Evolutionary conservation across 2,797 vertebrate species (phyloP).

Genomic region (Zalophus californianus): DNA sequence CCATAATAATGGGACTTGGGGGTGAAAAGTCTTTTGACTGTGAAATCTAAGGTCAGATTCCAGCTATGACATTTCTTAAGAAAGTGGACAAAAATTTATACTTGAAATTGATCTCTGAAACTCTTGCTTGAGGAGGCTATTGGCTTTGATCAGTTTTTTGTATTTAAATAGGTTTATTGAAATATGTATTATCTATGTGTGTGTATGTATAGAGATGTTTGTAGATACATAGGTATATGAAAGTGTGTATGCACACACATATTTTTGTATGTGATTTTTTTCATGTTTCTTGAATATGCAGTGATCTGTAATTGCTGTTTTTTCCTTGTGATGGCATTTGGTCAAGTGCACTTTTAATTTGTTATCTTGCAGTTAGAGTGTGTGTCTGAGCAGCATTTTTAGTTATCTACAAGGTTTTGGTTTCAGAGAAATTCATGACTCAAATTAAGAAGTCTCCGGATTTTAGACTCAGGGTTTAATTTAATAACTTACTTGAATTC

Average conservation of each 20-base stretch:
- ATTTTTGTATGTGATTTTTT: conserved; percentile 7
- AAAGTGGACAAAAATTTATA: not conserved
- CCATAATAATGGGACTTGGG: not conserved
- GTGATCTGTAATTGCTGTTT: not conserved
- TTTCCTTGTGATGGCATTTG: not conserved
- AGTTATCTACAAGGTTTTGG: not conserved
- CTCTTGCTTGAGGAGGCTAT: not conserved
- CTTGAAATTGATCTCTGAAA: not conserved
- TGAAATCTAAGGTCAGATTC: not conserved
- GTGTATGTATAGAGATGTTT: not conserved
- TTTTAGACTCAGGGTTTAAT: not conserved
- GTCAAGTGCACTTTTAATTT: not conserved
- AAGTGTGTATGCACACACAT: not conserved
- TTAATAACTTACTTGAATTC: not conserved
- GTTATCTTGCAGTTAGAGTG: not conserved
- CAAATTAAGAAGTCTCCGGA: not conserved
- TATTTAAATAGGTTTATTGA: conserved; percentile 19
- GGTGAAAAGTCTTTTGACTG: not conserved
- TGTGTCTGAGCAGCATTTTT: not conserved
- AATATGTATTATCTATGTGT: not conserved
- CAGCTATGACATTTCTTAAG: not conserved
- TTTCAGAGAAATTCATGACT: conserved; percentile 11
- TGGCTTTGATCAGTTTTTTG: not conserved
- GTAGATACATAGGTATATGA: not conserved
- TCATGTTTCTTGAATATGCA: not conserved